Evolutionary conservation across 1,140 invertebrate species (phyloP), one percentile per base, ranked within the genome.

Genomic region (Brachionus paranguensis): DNA sequence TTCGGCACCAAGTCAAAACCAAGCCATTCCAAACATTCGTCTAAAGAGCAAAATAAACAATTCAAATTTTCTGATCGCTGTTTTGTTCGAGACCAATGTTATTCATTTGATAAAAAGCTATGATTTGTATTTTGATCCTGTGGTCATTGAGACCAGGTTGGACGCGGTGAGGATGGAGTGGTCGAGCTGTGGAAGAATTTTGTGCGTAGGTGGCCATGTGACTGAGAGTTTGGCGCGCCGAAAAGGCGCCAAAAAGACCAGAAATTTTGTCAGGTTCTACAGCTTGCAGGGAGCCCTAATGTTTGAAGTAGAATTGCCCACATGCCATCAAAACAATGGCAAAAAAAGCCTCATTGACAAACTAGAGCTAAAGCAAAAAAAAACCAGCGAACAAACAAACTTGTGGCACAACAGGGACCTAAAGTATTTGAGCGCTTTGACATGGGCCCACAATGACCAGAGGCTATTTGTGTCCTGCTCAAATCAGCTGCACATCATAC

Each of bases 391-490:
- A 60, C 78, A 81, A 47, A 17, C 11, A 14, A 29, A 29, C 6
- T 3, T 24, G 50, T 3, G 7, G n/a, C 29, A 41, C 11, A 85
- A 41, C 83, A 85, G 86, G 53, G 86, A 95, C 94, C 92, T 86
- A 33, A 88, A 93, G 86, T 93, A 93, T 5, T 94, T 98, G 47
- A 95, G 95, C 45, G 95, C 96, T 5, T 90, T 99, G 86, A 98
- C 96, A 1, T 99, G 96, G 96, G 97, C 96, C 41, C 96, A 99
- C 90, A 96, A 97, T 89, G 97, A 98, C 87, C 93, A 95, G 85
- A 91, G 96, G 2, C 89, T 99, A 41, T 98, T 98, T 88, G 92
- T 98, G 37, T 95, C 96, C 12, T 96, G 95, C 12, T 96, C 96
- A 12, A 90, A 90, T 78, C 86, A 89, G 78, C 86, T 92, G 91